Evolutionary conservation across 23 tunicate genomes (phyloP), one percentile per base, ranked within the genome.

Genomic region (Halocynthia roretzi): DNA sequence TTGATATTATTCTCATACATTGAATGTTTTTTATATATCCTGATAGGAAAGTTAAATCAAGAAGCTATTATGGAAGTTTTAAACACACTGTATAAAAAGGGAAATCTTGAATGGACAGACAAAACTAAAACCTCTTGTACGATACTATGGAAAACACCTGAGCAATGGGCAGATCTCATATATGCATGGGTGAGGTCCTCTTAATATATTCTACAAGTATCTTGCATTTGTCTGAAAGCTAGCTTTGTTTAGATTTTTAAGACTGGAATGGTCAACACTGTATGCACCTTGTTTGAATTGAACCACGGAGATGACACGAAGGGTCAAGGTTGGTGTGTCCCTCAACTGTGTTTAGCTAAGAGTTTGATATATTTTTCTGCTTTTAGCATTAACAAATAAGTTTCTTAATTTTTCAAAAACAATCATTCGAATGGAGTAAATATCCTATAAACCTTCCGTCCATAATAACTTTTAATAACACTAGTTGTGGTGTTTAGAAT

Each of bases 21-120:
- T 31, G 4, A 31, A 31, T 31, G 44, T 31, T 31, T 31, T 31
- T 4, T 1, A 31, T 31, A 31, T 58, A 58, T 58, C 17, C 4
- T 58, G 15, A 50, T 17, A 74, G 78, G 98, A 73, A 82, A 64
- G 77, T 55, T 92, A 14, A 52, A 85, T 7, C 68, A 70, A 60
- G 80, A 78, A 11, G 87, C 66, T 10, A 75, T 92, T 52, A 71
- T 85, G 72, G 87, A 91, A 61, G 72, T 91, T 56, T 62, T 91
- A 53, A 83, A 72, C 51, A 56, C 64, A 15, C 68, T 91, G 14
- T 23, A 75, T 55, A 83, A 67, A 22, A 92, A 86, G 76, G 98
- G 98, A 49, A 86, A 92, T 75, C 68, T 92, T 11, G 84, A 86
- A 71, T 86, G 93, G 92, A 77, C 77, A 55, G 87, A 86, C 72